Conservation (phyloP, 2,113 vertebrate genomes). For the Anolis carolinensis region DNA sequence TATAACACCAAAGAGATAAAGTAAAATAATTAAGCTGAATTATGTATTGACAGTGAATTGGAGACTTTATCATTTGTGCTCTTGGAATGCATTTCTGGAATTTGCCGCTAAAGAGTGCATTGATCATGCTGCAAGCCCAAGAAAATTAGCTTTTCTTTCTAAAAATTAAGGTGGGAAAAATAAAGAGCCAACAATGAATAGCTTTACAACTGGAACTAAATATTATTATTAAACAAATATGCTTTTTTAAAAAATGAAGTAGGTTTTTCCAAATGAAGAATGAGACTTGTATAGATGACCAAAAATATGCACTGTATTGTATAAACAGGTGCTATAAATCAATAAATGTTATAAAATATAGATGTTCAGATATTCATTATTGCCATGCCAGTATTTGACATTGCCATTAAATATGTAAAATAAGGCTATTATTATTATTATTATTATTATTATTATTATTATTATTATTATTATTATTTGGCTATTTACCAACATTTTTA, state of each 20-base stretch:
- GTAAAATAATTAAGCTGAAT: background rate
- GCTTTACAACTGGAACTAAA: background rate
- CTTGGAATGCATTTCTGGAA: background rate
- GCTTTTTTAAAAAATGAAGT: background rate
- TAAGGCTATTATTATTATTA: too few species aligned
- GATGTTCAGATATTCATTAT: background rate
- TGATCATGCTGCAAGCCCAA: background rate
- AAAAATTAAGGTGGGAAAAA: background rate
- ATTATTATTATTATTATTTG: too few species aligned
- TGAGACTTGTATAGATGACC: background rate
- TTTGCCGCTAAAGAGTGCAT: background rate
- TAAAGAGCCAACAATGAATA: background rate
- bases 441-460: too few species aligned
- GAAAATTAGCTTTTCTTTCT: background rate
- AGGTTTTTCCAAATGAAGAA: background rate
- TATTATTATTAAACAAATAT: background rate
- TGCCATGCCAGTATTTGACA: background rate
- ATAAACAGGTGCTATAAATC: background rate
- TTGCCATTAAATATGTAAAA: background rate
- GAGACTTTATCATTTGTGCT: background rate
- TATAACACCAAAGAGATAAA: background rate
- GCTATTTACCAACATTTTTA: background rate
- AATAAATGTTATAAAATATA: background rate
- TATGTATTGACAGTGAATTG: background rate
- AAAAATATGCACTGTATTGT: background rate